Base-by-base conservation (phyloP, 2,113 vertebrate genomes). In the Maccullochella peelii region DNA sequence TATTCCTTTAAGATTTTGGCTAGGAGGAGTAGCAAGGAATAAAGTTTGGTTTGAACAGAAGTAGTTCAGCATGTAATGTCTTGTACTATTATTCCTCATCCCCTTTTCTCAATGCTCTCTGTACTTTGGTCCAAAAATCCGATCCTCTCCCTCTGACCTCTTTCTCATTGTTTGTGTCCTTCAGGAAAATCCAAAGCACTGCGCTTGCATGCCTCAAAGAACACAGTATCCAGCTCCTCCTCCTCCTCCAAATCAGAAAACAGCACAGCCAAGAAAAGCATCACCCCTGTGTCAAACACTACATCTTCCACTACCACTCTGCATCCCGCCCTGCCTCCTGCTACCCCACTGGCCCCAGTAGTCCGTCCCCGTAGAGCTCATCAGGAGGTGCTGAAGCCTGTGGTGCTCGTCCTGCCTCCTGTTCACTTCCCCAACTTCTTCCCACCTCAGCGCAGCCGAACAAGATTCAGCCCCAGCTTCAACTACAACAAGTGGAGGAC, bases 331-430 rank as follows among this genome's bases (percentile, higher is more conserved):
- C n/a, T 71, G 62, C 62, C 65, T 44, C 84, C 73, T 3, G 5
- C 55, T 0, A 2, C 70, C n/a, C 67, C 50, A 0, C 16, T 15
- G 9, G 20, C 25, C 42, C 73, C 54, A 1, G n/a, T 7, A 2
- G 76, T 49, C 50, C 76, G 58, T 61, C 42, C 83, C 0, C 10
- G 54, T 1, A 94, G 91, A 84, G 49, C 77, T 10, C 66, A 20
- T 0, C 68, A 65, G 0, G 93, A 95, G 69, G 83, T 92, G 1
- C 12, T 96, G 84, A 97, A 95, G 79, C 94, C 94, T 0, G 54
- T 91, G 2, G 89, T 94, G 40, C 91, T 97, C 0, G 62, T 94
- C 27, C 82, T 97, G 55, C 96, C 97, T 72, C 90, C 95, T 0
- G 83, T 93, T 30, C 54, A 90, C 63, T 68, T 94, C 58, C 94